Percentiles rank a stretch among this genome's conserved stretches.
These are phyloP conservation scores for Brachyalestes nurse DNA, from an alignment of 2,797 vertebrate genomes.

Conservation along the genomic window DNA sequence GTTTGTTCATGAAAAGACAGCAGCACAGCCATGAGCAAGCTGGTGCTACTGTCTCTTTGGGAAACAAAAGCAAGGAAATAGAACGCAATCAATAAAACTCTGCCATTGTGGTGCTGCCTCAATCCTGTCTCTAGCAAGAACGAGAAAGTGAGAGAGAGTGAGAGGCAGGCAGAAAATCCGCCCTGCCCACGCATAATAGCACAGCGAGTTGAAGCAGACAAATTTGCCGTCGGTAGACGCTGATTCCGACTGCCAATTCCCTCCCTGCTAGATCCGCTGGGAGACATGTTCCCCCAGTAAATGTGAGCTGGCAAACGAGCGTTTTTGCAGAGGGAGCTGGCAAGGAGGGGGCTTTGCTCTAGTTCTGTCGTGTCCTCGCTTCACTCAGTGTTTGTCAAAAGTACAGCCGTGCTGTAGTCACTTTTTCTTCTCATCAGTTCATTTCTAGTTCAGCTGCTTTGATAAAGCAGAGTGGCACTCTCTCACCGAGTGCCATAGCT, in stretches of 20 bases:
- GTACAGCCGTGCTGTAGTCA: conserved; percentile 47
- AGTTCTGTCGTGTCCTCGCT: conserved; percentile 55
- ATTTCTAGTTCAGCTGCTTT: conserved; percentile 38
- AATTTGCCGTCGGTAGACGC: conserved; percentile 46
- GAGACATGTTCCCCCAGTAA: conserved; percentile 49
- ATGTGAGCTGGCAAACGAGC: conserved; percentile 52
- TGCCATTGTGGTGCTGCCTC: conserved; percentile 19
- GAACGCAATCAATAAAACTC: conserved; percentile 34
- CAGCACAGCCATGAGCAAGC: conserved; percentile 50
- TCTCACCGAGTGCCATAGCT: neutral
- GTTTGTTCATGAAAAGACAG: conserved; percentile 40
- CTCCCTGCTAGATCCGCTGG: conserved; percentile 43
- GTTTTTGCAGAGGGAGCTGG: conserved; percentile 35
- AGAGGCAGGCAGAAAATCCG: conserved; percentile 33
- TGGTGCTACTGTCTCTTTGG: conserved; percentile 50
- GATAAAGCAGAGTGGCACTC: neutral
- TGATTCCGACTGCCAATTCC: conserved; percentile 55
- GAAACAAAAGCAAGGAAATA: conserved; percentile 44
- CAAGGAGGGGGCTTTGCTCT: conserved; percentile 57
- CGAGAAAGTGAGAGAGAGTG: conserved; percentile 4
- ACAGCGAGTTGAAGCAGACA: conserved; percentile 43
- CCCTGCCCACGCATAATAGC: conserved; percentile 38
- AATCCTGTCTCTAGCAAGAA: conserved; percentile 30
- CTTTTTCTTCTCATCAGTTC: conserved; percentile 41
- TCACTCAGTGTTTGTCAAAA: conserved; percentile 62